Percentiles rank a stretch among this genome's conserved stretches.
phyloP scores from a whole-genome alignment of 2,797 vertebrate genomes.

The Nannoperca obscura region DNA sequence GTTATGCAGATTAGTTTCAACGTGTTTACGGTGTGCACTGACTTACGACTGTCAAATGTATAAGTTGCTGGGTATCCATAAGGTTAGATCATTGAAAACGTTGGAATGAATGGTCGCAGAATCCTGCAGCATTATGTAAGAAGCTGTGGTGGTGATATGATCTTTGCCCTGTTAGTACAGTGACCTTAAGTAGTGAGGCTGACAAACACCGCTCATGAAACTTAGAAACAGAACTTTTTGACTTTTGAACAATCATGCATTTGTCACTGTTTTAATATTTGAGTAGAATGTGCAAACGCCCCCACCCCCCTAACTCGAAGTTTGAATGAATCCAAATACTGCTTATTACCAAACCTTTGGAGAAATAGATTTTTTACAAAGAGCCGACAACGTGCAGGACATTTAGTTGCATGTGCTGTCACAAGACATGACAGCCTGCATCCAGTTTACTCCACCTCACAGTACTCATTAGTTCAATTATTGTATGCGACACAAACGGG shows the following conservation, averaged over 20 bases:
- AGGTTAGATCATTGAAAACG: background rate
- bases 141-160: constrained; percentile 29
- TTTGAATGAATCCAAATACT: background rate
- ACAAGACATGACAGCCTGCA: constrained; percentile 70
- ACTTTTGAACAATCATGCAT: background rate
- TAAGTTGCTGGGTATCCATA: background rate
- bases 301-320: too few relatives aligned
- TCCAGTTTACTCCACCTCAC: constrained; percentile 63
- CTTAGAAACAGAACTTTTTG: background rate
- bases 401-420: constrained; percentile 71
- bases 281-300: background rate
- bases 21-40: background rate
- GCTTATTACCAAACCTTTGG: background rate
- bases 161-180: constrained; percentile 61
- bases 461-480: constrained; percentile 65
- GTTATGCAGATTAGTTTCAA: background rate
- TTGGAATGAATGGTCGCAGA: background rate
- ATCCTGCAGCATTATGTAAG: constrained; percentile 60
- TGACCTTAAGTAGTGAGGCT: constrained; percentile 29
- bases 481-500: constrained; percentile 22
- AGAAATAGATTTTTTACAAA: background rate
- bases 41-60: background rate
- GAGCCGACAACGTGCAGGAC: constrained; percentile 5
- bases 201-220: background rate
- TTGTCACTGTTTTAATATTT: background rate